Base-by-base conservation (phyloP, 2,113 vertebrate genomes). In the Scatophagus argus region DNA sequence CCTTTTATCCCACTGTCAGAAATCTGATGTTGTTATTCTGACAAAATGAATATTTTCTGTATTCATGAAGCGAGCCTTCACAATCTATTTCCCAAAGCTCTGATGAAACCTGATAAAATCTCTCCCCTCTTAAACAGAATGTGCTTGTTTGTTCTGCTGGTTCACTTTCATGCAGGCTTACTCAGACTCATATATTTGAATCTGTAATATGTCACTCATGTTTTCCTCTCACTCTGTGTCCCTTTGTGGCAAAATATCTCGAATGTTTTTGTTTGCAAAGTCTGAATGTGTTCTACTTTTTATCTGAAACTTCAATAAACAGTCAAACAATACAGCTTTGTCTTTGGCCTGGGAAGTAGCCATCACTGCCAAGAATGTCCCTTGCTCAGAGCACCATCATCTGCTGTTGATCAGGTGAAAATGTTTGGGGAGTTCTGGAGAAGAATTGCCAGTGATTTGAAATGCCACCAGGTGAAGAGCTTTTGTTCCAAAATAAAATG, bases 291-390 rank as follows among this genome's bases (percentile, higher is more conserved):
- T 17, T 49, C n/a, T 59, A 11, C 23, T 25, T 69, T 60, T 54
- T 32, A 54, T 58, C 25, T 17, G 14, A 46, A 27, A 61, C 54
- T 32, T 39, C 52, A 44, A 64, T 61, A 69, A 79, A 46, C 55
- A 25, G 6, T 62, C 49, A 39, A 49, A 83, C 63, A 78, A 77
- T 63, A 16, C 51, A 36, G 56, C 62, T 62, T 78, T 83, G 74
- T 78, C 38, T 34, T 43, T 44, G 41, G 63, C 0, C 36, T 55
- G 47, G 27, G 68, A 41, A 27, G 62, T 46, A 39, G 68, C 55
- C 49, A 14, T 31, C 14, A 1, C 3, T 6, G 39, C 7, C 36
- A 47, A 29, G 51, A 63, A 70, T n/a, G 8, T 74, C 34, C 36
- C n/a, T 6, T 14, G 32, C 32, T 23, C 54, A 65, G 64, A 84